A percentile compares a stretch with the other conserved stretches of the same genome.
phyloP scores from a whole-genome alignment of 2,797 vertebrate species.

The Orientallactaga sibirica region DNA sequence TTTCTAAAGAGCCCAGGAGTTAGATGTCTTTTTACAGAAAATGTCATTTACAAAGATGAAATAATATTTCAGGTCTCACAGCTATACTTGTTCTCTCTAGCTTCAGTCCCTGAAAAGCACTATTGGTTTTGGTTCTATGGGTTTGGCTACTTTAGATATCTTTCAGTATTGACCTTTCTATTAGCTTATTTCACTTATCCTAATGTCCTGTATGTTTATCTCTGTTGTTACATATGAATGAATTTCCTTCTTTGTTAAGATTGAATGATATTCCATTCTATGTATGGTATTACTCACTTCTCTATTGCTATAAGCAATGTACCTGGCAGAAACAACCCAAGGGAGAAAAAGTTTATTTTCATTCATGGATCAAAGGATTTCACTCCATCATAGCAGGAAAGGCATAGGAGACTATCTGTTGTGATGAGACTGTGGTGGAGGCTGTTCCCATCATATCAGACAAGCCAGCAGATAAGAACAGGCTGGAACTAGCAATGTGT shows the following conservation, averaged over 20 bases:
- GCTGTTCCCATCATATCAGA: not conserved
- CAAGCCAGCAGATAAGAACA: not conserved
- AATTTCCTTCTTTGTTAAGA: not conserved
- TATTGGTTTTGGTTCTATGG: not conserved
- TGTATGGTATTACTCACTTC: not conserved
- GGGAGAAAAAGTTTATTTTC: not conserved
- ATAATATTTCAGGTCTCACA: not conserved
- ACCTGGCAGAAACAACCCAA: not conserved
- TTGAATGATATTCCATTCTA: not conserved
- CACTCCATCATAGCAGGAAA: not conserved
- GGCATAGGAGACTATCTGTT: not conserved
- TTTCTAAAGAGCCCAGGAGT: conserved; percentile 9
- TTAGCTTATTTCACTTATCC: not conserved
- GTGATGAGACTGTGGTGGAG: not conserved
- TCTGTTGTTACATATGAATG: not conserved
- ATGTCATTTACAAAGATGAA: not conserved
- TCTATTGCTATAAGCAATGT: not conserved
- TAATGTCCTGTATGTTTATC: not conserved
- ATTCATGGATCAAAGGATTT: not conserved
- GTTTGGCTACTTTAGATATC: not conserved
- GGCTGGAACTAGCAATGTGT: not conserved
- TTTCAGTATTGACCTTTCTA: not conserved
- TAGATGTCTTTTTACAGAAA: not conserved
- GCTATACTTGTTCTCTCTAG: not conserved
- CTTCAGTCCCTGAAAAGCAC: not conserved